Base-by-base conservation (phyloP, 2,797 vertebrate genomes). In the Sebastes flavidus region DNA sequence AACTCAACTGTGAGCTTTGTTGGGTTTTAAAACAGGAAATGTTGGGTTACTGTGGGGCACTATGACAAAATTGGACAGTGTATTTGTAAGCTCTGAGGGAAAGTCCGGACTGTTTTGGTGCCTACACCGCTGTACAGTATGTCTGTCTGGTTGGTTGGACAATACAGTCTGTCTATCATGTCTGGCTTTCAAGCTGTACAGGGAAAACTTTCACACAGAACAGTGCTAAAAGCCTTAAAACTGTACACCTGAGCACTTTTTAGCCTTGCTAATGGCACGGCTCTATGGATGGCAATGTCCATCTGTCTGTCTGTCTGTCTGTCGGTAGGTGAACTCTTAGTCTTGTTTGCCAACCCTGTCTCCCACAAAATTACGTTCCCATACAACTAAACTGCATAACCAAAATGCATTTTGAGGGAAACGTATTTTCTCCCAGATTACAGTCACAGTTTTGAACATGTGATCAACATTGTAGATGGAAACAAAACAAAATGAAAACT, bases 1-100 rank as follows among this genome's bases (percentile, higher is more conserved):
- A 60, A 74, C 56, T 55, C 24, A 62, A 24, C 38, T 56, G 30
- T 72, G 58, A 77, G 29, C 32, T 66, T 38, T 60, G 58, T 65
- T 18, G 29, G 16, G 29, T n/a, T 68, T 52, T 18, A 22, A 61
- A 58, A 79, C 42, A 63, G 66, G 81, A 78, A 7, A 61, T 69
- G n/a, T 70, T 52, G 27, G 55, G 63, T 72, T 22, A 34, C 9
- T 56, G 52, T 13, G 25, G 27, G 30, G 32, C 13, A 34, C 32
- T 38, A 2, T 12, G 3, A 65, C 10, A 55, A 29, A 32, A 62
- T 25, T n/a, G 9, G n/a, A 18, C 1, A 32, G 29, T 69, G 14
- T 25, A 4, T 56, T 34, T 68, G 6, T 52, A 52, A 20, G 9
- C 24, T 42, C 25, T 27, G 18, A 72, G 29, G 55, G 12, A 58